Evolutionary conservation across 2,888 invertebrate genomes (phyloP), one percentile per base, ranked within the genome.

Genomic region (Cartodere bifasciata): DNA sequence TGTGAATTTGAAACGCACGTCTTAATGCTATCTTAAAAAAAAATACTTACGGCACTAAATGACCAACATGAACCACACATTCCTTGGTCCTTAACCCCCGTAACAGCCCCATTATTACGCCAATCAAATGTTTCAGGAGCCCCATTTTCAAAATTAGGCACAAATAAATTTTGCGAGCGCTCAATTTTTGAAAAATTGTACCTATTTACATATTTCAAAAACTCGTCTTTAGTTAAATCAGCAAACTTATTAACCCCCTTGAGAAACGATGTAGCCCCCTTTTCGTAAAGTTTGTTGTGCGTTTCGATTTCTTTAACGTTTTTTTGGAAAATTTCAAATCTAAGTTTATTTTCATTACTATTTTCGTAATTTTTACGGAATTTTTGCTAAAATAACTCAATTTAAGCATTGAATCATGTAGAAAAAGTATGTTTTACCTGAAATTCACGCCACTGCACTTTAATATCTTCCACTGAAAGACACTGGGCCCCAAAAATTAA

Each of bases 51-150:
- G n/a, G 71, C 52, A 46, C 68, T 68, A 55, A 75, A 75, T 3
- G 72, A 61, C 72, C 73, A 75, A 49, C 74, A 75, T 2, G 68
- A 68, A 5, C 72, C 72, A 52, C 72, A 73, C 14, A 62, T 58
- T 5, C 67, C 64, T 52, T 69, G 66, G 41, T 68, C 52, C 43
- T 68, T 68, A 4, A 68, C 58, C 1, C 58, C 58, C 4, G 68
- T 68, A 2, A 68, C 67, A 33, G 62, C 62, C n/a, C 65, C 66
- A 28, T 62, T 44, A 2, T 47, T 37, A 32, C 67, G 54, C 68
- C 68, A 68, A 45, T 68, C 67, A n/a, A 67, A 54, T 3, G 35
- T 14, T 1, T 52, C 43, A 1, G 67, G 64, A 5, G 61, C 21
- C 31, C 9, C 24, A 24, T 25, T 24, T 21, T 15, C 24, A 21